Conservation (phyloP, 2,113 vertebrate species). For the Pituophis catenifer region DNA sequence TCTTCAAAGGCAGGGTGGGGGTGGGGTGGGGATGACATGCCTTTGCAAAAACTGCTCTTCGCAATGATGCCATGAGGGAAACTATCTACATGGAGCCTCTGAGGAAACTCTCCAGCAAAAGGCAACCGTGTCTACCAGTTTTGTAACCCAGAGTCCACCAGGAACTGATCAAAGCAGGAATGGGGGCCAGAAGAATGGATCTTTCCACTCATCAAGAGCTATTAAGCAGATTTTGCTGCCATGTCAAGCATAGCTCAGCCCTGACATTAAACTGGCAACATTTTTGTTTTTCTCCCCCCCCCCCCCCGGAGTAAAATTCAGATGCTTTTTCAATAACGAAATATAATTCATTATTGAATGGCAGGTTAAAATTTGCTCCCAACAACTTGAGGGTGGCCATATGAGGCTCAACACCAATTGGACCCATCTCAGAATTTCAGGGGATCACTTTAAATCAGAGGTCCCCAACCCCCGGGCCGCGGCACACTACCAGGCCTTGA, state of each 20-base stretch:
- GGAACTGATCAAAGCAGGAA: slow-evolving; percentile 54
- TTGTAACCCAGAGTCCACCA: slow-evolving; percentile 45
- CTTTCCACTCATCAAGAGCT: slow-evolving; percentile 56
- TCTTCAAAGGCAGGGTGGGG: slow-evolving; percentile 53
- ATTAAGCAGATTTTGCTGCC: slow-evolving; percentile 41
- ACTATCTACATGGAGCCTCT: slow-evolving; percentile 38
- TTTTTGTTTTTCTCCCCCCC: neutral
- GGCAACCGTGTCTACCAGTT: slow-evolving; percentile 22
- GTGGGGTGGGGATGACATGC: slow-evolving; percentile 14
- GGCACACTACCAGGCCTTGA: neutral
- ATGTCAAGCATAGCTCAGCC: slow-evolving; percentile 49
- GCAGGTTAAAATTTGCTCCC: neutral
- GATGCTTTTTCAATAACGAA: neutral
- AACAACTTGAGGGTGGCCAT: too few species aligned
- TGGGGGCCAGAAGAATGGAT: slow-evolving; percentile 47
- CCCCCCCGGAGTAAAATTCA: neutral
- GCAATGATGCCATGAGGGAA: slow-evolving; percentile 31
- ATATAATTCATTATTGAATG: neutral
- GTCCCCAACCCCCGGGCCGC: neutral
- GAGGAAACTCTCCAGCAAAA: slow-evolving; percentile 39
- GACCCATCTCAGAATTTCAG: neutral
- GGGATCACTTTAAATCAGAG: neutral
- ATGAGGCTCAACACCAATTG: neutral
- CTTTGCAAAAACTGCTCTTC: slow-evolving; percentile 53
- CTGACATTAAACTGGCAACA: neutral